A percentile compares a stretch with the other conserved stretches of the same genome.
Conservation (phyloP, 2,888 invertebrate genomes). For the Rosalia funebris region DNA sequence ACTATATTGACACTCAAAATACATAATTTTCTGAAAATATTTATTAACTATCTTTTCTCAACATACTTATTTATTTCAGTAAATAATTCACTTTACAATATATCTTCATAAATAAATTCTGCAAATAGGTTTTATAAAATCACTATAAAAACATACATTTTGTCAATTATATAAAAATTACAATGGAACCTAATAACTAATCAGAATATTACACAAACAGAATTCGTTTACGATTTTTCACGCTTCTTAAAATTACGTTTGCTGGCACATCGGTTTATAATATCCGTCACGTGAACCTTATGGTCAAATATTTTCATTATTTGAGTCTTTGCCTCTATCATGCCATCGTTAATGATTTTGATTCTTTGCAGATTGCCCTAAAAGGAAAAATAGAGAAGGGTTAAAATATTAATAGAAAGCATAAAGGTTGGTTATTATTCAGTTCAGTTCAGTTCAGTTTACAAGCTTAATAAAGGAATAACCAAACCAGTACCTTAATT, state of each 20-base stretch:
- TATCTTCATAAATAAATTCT: conserved; percentile 30
- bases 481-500: conserved; percentile 67
- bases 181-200: conserved; percentile 11
- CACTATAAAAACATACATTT: conserved; percentile 38
- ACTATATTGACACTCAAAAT: too few relatives aligned
- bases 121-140: conserved; percentile 31
- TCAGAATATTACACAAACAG: conserved; percentile 13
- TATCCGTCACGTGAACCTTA: conserved; percentile 87
- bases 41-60: conserved; percentile 18
- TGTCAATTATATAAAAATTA: conserved; percentile 30
- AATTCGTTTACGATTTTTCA: conserved; percentile 70
- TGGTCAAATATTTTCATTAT: conserved; percentile 92
- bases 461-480: conserved; percentile 39
- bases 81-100: conserved; percentile 30
- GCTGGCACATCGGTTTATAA: conserved; percentile 89
- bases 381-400: not conserved
- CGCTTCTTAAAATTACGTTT: conserved; percentile 93
- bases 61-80: conserved; percentile 16
- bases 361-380: conserved; percentile 96
- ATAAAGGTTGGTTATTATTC: conserved; percentile 17
- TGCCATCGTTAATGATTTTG: conserved; percentile 91
- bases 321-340: conserved; percentile 87
- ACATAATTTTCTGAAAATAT: conserved; percentile 20
- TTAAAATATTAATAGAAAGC: too few relatives aligned
- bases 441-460: too few relatives aligned